Evolutionary conservation across 64 coral and sea anemone species (phyloP).

Genomic region (Dendrophyllia cribrosa): DNA sequence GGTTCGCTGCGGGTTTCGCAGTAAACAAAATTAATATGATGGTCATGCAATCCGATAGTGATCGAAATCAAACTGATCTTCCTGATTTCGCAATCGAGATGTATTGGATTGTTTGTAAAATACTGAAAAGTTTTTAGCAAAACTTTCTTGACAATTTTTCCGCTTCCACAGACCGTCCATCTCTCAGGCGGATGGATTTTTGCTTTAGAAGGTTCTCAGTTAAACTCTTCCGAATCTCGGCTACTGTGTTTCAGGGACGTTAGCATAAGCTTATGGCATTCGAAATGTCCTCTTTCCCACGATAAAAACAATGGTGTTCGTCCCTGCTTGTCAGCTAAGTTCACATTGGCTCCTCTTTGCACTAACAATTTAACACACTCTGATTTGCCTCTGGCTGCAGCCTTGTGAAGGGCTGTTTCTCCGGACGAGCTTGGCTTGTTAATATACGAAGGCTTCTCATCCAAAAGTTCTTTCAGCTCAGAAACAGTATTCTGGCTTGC

Average conservation of each 20-base stretch:
- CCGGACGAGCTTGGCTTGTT: slow-evolving; percentile 84
- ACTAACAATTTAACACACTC: slow-evolving; percentile 71
- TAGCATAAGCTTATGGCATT: slow-evolving; percentile 82
- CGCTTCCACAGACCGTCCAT: no score
- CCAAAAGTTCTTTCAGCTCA: slow-evolving; percentile 68
- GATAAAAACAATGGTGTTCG: slow-evolving; percentile 73
- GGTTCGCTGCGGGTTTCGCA: no score
- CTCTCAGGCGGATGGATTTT: no score
- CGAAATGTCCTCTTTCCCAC: slow-evolving; percentile 66
- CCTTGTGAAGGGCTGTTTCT: slow-evolving; percentile 76
- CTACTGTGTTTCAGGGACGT: neutral
- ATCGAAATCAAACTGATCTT: no score
- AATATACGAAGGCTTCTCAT: slow-evolving; percentile 63
- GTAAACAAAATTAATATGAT: no score
- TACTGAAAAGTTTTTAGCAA: no score
- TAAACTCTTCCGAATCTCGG: neutral
- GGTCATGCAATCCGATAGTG: no score
- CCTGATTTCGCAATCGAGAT: no score
- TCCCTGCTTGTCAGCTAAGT: slow-evolving; percentile 49
- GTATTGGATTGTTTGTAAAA: no score
- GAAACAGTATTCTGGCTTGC: slow-evolving; percentile 66
- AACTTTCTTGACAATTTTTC: no score
- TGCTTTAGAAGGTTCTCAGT: neutral
- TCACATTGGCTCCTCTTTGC: slow-evolving; percentile 69
- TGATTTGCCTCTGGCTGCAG: slow-evolving; percentile 41